Percentiles rank a stretch among this genome's conserved stretches.
Conservation (phyloP, 2,888 invertebrate genomes). For the Lucinisca nassula region DNA sequence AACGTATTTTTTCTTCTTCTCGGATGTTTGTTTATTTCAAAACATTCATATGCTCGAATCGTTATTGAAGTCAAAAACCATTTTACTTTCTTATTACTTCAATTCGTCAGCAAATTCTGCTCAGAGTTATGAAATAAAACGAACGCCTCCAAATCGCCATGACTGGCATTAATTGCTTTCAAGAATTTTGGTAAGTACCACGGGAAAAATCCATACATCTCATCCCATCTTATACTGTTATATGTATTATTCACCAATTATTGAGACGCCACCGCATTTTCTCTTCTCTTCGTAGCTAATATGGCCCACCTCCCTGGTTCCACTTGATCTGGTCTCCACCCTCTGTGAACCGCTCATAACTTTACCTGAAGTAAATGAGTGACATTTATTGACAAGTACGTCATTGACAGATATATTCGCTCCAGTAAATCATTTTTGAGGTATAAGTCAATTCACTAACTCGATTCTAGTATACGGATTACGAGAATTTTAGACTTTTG, state of each 20-base stretch:
- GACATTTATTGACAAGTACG: not conserved
- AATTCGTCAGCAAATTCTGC: not conserved
- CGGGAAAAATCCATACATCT: not conserved
- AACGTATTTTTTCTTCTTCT: not conserved
- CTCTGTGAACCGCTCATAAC: not conserved
- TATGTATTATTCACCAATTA: constrained; percentile 2
- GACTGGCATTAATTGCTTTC: not conserved
- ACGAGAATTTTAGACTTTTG: too few species aligned
- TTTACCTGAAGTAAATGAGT: constrained; percentile 7
- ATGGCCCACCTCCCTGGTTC: not conserved
- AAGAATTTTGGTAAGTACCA: not conserved
- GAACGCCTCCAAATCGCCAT: constrained; percentile 8
- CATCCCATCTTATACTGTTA: not conserved
- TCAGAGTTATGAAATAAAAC: not conserved
- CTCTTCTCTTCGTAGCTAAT: not conserved
- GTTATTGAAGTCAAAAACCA: not conserved
- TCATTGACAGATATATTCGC: constrained; percentile 1
- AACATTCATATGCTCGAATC: not conserved
- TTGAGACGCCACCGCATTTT: not conserved
- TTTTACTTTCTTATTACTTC: not conserved
- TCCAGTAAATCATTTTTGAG: not conserved
- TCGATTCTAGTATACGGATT: not conserved
- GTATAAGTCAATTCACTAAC: constrained; percentile 7
- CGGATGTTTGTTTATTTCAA: not conserved
- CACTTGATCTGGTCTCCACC: not conserved